Conservation (phyloP, 2,113 vertebrate genomes). For the Prietella phreatophila region DNA sequence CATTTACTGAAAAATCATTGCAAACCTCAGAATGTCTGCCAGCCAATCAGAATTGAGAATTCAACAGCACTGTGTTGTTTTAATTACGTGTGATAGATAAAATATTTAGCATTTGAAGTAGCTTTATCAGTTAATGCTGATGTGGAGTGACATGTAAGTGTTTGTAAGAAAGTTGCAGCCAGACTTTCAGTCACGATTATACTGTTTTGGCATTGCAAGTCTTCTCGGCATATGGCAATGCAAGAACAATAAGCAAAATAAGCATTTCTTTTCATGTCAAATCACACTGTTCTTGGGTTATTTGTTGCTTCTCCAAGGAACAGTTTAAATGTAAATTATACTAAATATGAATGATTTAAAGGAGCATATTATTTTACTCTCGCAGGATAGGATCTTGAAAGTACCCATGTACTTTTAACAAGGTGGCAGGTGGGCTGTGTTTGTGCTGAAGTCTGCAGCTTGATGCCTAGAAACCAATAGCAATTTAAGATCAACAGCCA, state of each 20-base stretch:
- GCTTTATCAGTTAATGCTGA: not conserved
- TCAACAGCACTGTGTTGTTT: not conserved
- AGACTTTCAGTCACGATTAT: not conserved
- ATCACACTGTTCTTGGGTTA: not conserved
- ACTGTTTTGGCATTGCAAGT: not conserved
- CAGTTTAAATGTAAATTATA: not conserved
- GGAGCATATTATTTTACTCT: not conserved
- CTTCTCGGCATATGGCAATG: not conserved
- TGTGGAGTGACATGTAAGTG: not conserved
- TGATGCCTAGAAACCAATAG: constrained; percentile 18
- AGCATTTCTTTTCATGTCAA: not conserved
- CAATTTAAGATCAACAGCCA: constrained; percentile 25
- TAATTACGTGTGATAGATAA: not conserved
- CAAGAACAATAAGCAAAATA: not conserved
- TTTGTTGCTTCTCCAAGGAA: not conserved
- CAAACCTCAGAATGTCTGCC: too few species aligned
- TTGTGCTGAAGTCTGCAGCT: not conserved
- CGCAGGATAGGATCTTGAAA: not conserved
- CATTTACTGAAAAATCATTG: too few species aligned
- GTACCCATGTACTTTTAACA: not conserved
- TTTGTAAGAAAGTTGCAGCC: not conserved
- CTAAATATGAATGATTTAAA: not conserved
- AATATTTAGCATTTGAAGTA: not conserved
- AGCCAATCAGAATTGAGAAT: too few species aligned
- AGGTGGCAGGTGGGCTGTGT: constrained; percentile 1